A percentile compares a stretch with the other conserved stretches of the same genome.
Evolutionary conservation across 2,888 invertebrate species (phyloP).

Genomic region (Tipula unca): DNA sequence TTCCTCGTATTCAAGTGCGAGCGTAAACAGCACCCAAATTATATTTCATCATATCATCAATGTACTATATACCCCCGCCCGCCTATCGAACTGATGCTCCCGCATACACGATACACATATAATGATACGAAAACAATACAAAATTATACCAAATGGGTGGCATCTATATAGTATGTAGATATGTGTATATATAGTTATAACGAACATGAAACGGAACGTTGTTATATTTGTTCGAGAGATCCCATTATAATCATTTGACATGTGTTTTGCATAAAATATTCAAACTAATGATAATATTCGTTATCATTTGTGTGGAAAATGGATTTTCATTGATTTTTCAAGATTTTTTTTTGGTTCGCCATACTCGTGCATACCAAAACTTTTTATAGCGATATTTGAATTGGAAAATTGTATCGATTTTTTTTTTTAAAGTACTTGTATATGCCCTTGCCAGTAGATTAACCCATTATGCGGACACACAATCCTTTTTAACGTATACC

Average conservation of each 20-base stretch:
- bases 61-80: background rate
- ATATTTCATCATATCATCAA: background rate
- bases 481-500: background rate
- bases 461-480: background rate
- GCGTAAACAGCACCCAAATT: background rate
- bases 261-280: background rate
- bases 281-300: conserved; percentile 14
- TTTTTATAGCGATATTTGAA: background rate
- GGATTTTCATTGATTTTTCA: background rate
- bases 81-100: background rate
- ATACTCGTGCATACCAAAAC: background rate
- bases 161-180: background rate
- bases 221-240: background rate
- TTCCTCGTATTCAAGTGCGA: background rate
- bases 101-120: background rate
- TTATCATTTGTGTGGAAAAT: background rate
- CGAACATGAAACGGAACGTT: background rate
- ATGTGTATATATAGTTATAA: background rate
- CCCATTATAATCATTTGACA: conserved; percentile 14
- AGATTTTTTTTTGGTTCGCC: background rate
- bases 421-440: too few relatives aligned
- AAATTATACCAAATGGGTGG: background rate
- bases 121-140: background rate
- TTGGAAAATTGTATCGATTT: background rate
- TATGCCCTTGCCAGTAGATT: background rate